These are phyloP conservation scores for Cybosia mesomella DNA, from an alignment of 2,888 invertebrate genomes.

Conservation along the genomic window DNA sequence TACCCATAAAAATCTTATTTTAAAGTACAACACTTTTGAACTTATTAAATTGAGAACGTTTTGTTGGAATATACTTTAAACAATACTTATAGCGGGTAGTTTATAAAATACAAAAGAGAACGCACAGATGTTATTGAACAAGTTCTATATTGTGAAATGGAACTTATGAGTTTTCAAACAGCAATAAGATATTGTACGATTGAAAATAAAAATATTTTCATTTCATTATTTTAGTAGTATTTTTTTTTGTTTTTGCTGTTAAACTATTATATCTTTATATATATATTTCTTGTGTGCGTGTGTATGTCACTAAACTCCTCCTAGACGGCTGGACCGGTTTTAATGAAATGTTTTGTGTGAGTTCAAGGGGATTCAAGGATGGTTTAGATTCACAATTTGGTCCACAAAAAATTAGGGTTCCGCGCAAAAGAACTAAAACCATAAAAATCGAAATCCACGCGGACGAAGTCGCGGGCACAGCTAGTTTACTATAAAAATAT, in stretches of 20 bases:
- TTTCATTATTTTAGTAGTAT: not conserved
- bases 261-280: not conserved
- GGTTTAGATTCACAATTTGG: no score
- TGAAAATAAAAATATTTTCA: conserved; percentile 7
- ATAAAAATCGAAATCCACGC: no score
- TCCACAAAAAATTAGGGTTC: no score
- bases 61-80: conserved; percentile 23
- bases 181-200: conserved; percentile 34
- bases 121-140: conserved; percentile 58
- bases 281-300: no score
- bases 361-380: no score
- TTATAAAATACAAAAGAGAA: conserved; percentile 50
- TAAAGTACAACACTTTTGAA: conserved; percentile 21
- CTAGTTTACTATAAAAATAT: conserved; percentile 14
- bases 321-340: no score
- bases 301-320: no score
- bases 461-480: no score
- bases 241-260: not conserved
- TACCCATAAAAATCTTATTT: conserved; percentile 3
- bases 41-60: conserved; percentile 26
- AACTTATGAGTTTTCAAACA: conserved; percentile 55
- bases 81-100: conserved; percentile 30
- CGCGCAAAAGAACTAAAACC: no score
- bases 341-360: no score
- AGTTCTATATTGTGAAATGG: conserved; percentile 50